Evolutionary conservation across 2,113 vertebrate genomes (phyloP), one percentile per base, ranked within the genome.

Genomic region (Stegastes partitus): DNA sequence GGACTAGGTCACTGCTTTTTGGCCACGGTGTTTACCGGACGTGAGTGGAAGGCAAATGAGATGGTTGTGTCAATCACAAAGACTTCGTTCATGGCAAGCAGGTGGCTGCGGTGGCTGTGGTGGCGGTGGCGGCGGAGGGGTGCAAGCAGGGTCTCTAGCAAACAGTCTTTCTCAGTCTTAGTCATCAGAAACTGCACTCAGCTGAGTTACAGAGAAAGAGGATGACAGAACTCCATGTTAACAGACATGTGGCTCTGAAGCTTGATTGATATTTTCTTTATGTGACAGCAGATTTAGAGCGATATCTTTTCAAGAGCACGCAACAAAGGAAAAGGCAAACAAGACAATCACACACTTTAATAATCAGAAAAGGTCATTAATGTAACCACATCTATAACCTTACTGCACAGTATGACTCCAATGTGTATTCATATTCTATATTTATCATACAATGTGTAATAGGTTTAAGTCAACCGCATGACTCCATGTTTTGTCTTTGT

Each of bases 81-180:
- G 93, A 75, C 84, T 76, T 76, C 77, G 82, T 93, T 93, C 92
- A 92, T 91, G 84, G 82, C 66, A 84, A 88, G 87, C 93, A 93
- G 93, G 93, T 92, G 93, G 87, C 89, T 79, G 68, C 57, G 84
- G 64, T 23, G 79, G 87, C 89, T 79, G 68, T 61, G 84, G 64
- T 23, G 79, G 61, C 19, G 65, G 63, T 5, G 62, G 57, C 14
- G 72, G 49, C 70, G 63, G 64, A 59, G 79, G 74, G 65, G 74
- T 75, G 81, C 31, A 84, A 71, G 77, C 15, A 44, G 82, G 70
- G 79, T 74, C 79, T 85, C 66, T 63, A 55, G 85, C 82, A 69
- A 89, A 92, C 85, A 89, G 88, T 84, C 87, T 82, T 86, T 77
- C 83, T 91, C 85, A 89, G 88, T 92, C 73, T 81, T 62, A 83